Percentiles rank a stretch among this genome's conserved stretches.
These are phyloP conservation scores for Brenthis ino DNA, from an alignment of 2,888 invertebrate species.

Conservation along the genomic window DNA sequence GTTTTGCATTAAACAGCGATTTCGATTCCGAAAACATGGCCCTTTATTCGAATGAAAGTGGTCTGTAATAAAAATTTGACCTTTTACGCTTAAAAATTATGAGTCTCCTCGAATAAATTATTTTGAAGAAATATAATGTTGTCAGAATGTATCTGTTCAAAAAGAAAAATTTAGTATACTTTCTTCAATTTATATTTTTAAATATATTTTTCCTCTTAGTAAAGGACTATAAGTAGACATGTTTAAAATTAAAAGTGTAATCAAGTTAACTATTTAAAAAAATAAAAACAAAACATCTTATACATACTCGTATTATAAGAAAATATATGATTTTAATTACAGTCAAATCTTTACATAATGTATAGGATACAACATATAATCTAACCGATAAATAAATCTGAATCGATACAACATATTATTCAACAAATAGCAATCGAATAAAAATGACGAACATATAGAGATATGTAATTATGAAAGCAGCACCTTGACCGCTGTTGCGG, in stretches of 20 bases:
- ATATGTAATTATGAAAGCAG: conserved; percentile 15
- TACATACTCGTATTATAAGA: too few relatives aligned
- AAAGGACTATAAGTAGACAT: too few relatives aligned
- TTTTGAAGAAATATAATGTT: neutral
- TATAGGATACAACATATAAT: too few relatives aligned
- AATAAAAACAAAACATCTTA: too few relatives aligned
- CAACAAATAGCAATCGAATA: neutral
- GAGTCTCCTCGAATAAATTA: conserved; percentile 7
- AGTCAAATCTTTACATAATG: too few relatives aligned
- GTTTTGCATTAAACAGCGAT: conserved; percentile 28
- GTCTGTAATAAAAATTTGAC: conserved; percentile 36
- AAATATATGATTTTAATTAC: too few relatives aligned
- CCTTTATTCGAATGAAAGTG: conserved; percentile 38
- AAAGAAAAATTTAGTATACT: neutral
- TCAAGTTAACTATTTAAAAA: too few relatives aligned
- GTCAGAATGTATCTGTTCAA: neutral
- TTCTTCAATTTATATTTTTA: neutral
- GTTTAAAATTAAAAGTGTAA: too few relatives aligned
- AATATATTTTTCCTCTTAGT: too few relatives aligned
- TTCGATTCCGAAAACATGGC: conserved; percentile 30
- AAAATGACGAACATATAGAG: conserved; percentile 7
- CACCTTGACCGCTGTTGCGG: conserved; percentile 59
- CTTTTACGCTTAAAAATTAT: conserved; percentile 22
- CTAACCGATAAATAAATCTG: too few relatives aligned
- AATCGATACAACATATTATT: neutral